Percentiles rank a stretch among this genome's conserved stretches.
Evolutionary conservation across 2,888 invertebrate species (phyloP).

Genomic region (Amiota minor): DNA sequence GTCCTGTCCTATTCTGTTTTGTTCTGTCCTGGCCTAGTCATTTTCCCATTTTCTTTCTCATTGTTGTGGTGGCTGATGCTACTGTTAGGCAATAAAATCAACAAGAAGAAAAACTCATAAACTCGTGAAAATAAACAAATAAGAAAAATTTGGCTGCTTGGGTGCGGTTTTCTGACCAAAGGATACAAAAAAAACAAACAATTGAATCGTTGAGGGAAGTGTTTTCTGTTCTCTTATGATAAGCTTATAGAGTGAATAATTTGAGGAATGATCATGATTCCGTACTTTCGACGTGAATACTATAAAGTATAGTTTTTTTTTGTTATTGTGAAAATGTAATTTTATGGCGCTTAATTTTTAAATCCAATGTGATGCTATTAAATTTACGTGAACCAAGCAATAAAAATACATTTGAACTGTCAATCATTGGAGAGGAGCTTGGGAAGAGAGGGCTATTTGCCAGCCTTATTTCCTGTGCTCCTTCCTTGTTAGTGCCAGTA

Average conservation of each 20-base stretch:
- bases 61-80: background rate
- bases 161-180: background rate
- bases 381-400: conserved; percentile 9
- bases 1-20: background rate
- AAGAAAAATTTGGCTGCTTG: no score
- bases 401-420: background rate
- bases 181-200: background rate
- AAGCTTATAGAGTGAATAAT: background rate
- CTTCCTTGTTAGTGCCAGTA: no score
- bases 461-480: no score
- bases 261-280: background rate
- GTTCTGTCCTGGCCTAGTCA: background rate
- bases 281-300: background rate
- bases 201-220: no score
- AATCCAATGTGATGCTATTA: conserved; percentile 44
- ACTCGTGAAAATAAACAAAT: conserved; percentile 33
- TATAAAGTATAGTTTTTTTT: background rate
- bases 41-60: background rate
- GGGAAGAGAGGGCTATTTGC: no score
- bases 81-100: conserved; percentile 7
- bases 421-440: background rate
- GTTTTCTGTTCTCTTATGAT: background rate
- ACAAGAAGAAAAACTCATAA: conserved; percentile 52
- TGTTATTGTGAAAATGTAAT: conserved; percentile 55
- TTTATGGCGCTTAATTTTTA: conserved; percentile 66